Conservation (phyloP, 2,113 vertebrate species). For the Eptatretus burgeri region DNA sequence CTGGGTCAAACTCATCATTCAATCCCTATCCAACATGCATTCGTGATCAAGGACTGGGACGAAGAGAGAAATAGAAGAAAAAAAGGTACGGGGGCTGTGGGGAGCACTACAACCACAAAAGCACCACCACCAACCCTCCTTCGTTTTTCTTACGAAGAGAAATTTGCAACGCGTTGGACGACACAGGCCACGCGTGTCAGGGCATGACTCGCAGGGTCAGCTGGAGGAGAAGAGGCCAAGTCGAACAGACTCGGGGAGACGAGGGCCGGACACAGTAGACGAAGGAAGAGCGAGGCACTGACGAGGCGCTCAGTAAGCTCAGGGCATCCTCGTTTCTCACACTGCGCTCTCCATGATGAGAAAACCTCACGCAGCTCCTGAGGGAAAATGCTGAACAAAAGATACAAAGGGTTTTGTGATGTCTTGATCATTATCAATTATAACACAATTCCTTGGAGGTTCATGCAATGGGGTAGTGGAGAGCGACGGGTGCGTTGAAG, state of each 20-base stretch:
- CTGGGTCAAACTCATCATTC: no score
- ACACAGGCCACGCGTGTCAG: conserved; percentile 72
- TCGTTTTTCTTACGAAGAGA: conserved; percentile 25
- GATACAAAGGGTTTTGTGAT: neutral
- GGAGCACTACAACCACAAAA: no score
- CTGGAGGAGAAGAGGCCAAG: conserved; percentile 41
- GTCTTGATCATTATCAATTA: no score
- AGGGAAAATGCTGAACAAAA: conserved; percentile 32
- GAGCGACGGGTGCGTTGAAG: no score
- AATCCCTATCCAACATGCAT: no score
- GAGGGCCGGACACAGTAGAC: conserved; percentile 64
- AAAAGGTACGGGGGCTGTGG: no score
- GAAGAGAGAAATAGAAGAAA: no score
- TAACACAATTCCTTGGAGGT: no score
- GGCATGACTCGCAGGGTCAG: conserved; percentile 29
- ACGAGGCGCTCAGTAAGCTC: conserved; percentile 44
- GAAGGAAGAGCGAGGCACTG: conserved; percentile 55
- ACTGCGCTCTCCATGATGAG: conserved; percentile 39
- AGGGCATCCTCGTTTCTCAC: conserved; percentile 21
- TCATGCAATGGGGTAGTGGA: no score
- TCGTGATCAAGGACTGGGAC: no score
- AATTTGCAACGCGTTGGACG: conserved; percentile 76
- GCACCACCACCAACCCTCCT: no score
- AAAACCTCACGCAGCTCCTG: conserved; percentile 47
- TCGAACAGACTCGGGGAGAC: conserved; percentile 71